phyloP scores from a whole-genome alignment of 2,113 vertebrate species.

The Sakesphorus luctuosus region DNA sequence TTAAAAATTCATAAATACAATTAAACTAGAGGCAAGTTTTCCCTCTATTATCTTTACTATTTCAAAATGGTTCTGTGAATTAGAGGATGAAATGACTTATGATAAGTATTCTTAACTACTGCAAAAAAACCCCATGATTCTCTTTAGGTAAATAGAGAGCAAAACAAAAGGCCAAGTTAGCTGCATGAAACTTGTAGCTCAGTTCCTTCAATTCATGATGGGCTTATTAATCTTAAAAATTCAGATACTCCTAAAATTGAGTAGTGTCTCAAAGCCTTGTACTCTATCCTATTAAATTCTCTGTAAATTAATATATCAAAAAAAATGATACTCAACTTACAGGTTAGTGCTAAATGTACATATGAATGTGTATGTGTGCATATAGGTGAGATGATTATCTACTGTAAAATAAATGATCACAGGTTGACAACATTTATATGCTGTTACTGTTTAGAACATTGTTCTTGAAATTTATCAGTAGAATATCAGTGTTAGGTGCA shows the following conservation, averaged over 20 bases:
- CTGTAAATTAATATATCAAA: not conserved
- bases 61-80: not conserved
- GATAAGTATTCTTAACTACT: not conserved
- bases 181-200: not conserved
- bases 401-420: not conserved
- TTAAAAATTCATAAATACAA: not conserved
- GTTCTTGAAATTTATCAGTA: not conserved
- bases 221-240: not conserved
- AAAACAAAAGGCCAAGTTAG: not conserved
- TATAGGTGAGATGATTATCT: not conserved
- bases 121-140: fast-evolving
- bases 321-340: no score
- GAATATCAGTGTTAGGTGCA: not conserved
- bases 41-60: not conserved
- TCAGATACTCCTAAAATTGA: not conserved
- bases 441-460: not conserved
- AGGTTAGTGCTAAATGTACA: not conserved
- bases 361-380: not conserved
- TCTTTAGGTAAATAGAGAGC: not conserved
- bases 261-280: not conserved
- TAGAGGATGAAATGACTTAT: not conserved
- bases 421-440: not conserved
- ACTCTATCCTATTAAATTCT: not conserved
- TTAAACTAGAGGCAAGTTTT: not conserved
- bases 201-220: not conserved